Conservation (phyloP, 2,797 vertebrate species). For the Botia almorhae region DNA sequence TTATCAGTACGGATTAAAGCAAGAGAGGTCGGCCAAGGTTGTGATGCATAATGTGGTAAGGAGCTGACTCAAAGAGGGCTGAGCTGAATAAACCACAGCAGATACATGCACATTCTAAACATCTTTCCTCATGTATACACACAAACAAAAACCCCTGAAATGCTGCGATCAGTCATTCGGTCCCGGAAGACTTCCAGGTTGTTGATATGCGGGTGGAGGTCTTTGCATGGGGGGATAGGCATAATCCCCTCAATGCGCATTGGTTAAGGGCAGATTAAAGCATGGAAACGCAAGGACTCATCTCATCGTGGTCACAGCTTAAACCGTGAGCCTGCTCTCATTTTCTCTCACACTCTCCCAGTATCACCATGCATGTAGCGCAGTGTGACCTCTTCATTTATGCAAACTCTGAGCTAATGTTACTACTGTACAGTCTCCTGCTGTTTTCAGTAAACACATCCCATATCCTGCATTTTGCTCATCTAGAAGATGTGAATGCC, state of each 20-base stretch:
- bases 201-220: conserved; percentile 35
- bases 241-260: conserved; percentile 56
- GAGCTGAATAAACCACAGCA: background rate
- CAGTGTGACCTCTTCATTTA: conserved; percentile 16
- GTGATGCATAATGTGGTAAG: conserved; percentile 25
- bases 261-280: conserved; percentile 73
- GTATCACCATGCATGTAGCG: background rate
- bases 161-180: conserved; percentile 13
- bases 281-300: conserved; percentile 63
- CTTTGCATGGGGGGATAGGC: conserved; percentile 14
- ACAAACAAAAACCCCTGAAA: conserved; percentile 19
- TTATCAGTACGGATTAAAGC: conserved; percentile 34
- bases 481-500: too few species aligned
- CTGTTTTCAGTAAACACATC: background rate
- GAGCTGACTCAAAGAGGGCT: conserved; percentile 6
- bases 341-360: background rate
- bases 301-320: conserved; percentile 65
- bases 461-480: too few species aligned
- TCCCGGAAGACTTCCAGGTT: conserved; percentile 34
- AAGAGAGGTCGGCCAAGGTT: conserved; percentile 37
- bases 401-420: conserved; percentile 5
- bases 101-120: conserved; percentile 9
- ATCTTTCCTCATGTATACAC: conserved; percentile 8
- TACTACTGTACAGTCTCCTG: conserved; percentile 6
- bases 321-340: conserved; percentile 54